Evolutionary conservation across 2,888 invertebrate genomes (phyloP).

Genomic region (Phlogophora meticulosa): DNA sequence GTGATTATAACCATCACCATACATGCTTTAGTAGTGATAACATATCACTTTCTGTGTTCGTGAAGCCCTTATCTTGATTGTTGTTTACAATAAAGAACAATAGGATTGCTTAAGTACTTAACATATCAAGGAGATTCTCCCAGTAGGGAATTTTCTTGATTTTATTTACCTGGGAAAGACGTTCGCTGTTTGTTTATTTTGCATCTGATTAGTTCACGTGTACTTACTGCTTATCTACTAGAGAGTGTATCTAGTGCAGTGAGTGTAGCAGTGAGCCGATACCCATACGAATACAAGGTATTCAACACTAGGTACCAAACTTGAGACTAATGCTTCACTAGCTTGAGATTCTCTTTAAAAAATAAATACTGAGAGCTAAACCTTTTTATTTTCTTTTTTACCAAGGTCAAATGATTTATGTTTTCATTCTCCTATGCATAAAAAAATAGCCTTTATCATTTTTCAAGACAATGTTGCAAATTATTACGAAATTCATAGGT

Average conservation of each 20-base stretch:
- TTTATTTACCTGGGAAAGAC: slow-evolving; percentile 3
- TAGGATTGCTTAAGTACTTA: not conserved
- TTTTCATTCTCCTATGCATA: too few relatives aligned
- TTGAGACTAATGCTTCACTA: not conserved
- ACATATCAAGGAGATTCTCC: slow-evolving; percentile 3
- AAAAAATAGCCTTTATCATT: too few relatives aligned
- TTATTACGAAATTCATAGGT: not conserved
- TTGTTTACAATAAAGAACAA: slow-evolving; percentile 7
- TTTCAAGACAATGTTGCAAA: not conserved
- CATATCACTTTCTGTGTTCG: slow-evolving; percentile 12
- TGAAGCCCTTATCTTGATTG: slow-evolving; percentile 20
- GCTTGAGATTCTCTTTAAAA: not conserved
- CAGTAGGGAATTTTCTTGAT: slow-evolving; percentile 5
- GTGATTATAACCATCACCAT: not conserved
- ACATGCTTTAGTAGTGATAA: slow-evolving; percentile 23
- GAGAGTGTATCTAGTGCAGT: too few relatives aligned
- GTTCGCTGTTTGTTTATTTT: slow-evolving; percentile 7
- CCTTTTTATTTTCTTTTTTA: not conserved
- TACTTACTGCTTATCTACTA: not conserved
- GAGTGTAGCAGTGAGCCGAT: too few relatives aligned
- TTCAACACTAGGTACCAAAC: too few relatives aligned
- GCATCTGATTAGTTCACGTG: not conserved
- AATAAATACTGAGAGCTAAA: not conserved
- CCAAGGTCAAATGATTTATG: not conserved
- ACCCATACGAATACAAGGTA: too few relatives aligned